Percentiles rank a stretch among this genome's conserved stretches.
Conservation (phyloP, 2,797 vertebrate species). For the Ptychadena robeensis region DNA sequence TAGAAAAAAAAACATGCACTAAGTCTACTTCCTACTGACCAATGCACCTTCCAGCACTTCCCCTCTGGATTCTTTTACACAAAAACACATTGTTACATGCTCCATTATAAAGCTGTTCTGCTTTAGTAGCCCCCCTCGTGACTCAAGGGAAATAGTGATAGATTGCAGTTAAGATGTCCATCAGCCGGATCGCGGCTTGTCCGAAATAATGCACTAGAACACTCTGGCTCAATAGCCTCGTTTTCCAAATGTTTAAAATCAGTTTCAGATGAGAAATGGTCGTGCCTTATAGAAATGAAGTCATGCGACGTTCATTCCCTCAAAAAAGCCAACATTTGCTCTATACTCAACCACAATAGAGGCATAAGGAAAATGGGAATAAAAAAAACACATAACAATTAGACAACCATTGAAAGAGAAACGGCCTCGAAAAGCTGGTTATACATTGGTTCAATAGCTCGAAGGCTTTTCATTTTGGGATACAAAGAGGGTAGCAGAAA, state of each 20-base stretch:
- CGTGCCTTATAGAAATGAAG: slow-evolving; percentile 89
- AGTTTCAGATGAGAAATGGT: slow-evolving; percentile 89
- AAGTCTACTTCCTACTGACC: slow-evolving; percentile 82
- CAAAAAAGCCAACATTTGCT: slow-evolving; percentile 84
- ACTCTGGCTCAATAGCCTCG: slow-evolving; percentile 90
- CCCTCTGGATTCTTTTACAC: slow-evolving; percentile 90
- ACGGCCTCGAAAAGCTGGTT: slow-evolving; percentile 80
- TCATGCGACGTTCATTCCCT: slow-evolving; percentile 86
- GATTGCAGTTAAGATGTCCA: slow-evolving; percentile 90
- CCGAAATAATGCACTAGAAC: slow-evolving; percentile 81
- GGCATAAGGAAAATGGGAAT: slow-evolving; percentile 69
- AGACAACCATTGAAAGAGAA: slow-evolving; percentile 88
- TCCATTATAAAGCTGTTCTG: slow-evolving; percentile 88
- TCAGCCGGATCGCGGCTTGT: slow-evolving; percentile 85
- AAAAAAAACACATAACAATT: slow-evolving; percentile 84
- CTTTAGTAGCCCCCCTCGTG: slow-evolving; percentile 81
- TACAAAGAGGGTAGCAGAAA: slow-evolving; percentile 87
- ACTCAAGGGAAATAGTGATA: slow-evolving; percentile 91
- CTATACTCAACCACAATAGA: slow-evolving; percentile 83
- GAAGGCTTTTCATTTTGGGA: slow-evolving; percentile 91
- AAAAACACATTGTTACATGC: slow-evolving; percentile 94
- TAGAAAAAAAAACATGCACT: slow-evolving; percentile 78
- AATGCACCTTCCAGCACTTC: slow-evolving; percentile 83
- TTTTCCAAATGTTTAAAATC: slow-evolving; percentile 99
- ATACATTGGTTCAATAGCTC: slow-evolving; percentile 86